phyloP scores from a whole-genome alignment of 2,797 vertebrate species.

The Brachyalestes nurse region DNA sequence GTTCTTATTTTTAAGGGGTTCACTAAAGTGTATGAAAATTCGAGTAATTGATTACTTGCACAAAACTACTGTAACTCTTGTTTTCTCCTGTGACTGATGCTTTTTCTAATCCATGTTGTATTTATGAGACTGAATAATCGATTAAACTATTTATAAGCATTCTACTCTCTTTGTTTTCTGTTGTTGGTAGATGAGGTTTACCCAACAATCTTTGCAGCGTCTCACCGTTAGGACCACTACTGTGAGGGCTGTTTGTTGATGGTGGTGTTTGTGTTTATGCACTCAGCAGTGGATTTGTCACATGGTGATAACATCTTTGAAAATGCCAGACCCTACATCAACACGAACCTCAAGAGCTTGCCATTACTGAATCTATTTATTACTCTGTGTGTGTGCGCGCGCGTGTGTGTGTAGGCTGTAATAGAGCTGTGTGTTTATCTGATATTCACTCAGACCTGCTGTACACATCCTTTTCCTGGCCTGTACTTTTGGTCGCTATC shows the following conservation, averaged over 20 bases:
- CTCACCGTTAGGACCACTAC: conserved; percentile 3
- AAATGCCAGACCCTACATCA: conserved; percentile 57
- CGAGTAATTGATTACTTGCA: conserved; percentile 77
- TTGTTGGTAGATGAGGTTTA: conserved; percentile 28
- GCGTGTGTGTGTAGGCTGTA: conserved; percentile 53
- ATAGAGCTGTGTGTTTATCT: conserved; percentile 60
- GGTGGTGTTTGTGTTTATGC: conserved; percentile 44
- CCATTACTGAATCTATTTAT: conserved; percentile 46
- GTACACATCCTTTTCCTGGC: conserved; percentile 63
- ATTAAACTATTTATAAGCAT: conserved; percentile 85
- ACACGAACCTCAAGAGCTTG: conserved; percentile 44
- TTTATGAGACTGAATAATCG: conserved; percentile 90
- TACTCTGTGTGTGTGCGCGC: conserved; percentile 35
- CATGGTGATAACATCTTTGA: conserved; percentile 59
- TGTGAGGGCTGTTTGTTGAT: conserved; percentile 33
- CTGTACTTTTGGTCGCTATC: conserved; percentile 30
- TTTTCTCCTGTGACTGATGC: conserved; percentile 95
- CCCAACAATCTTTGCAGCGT: neutral
- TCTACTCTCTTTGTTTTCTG: conserved; percentile 1
- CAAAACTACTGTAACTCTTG: conserved; percentile 97
- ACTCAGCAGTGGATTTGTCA: conserved; percentile 57
- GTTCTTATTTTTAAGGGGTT: conserved; percentile 69
- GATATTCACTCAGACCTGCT: conserved; percentile 48
- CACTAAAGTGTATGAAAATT: conserved; percentile 63
- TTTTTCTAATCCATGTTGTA: conserved; percentile 88